phyloP scores from a whole-genome alignment of 2,113 vertebrate species.

The Scartelaos histophorus region DNA sequence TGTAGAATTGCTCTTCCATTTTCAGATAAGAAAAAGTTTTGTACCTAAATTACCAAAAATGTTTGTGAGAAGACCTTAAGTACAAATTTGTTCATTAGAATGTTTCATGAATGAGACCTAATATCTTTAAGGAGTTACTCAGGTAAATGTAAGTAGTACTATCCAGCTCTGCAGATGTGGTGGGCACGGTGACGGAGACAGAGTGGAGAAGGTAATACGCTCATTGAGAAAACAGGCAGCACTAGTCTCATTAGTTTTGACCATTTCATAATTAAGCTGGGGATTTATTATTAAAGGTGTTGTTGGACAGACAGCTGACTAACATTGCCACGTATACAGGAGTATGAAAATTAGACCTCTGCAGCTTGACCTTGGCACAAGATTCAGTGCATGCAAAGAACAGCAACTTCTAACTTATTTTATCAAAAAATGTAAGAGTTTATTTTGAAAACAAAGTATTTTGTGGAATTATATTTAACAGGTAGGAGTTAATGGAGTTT shows the following conservation, averaged over 20 bases:
- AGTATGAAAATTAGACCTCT: constrained; percentile 44
- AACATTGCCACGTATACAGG: constrained; percentile 40
- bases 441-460: no score
- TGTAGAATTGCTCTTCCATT: no score
- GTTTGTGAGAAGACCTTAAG: no score
- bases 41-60: no score
- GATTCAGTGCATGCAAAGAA: constrained; percentile 1
- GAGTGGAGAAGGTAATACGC: constrained; percentile 48
- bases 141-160: no score
- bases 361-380: constrained; percentile 35
- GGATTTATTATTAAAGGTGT: constrained; percentile 68
- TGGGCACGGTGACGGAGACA: constrained; percentile 10
- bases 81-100: no score
- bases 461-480: no score
- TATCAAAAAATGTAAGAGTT: no score
- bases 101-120: no score
- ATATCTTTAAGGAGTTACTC: no score
- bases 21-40: no score
- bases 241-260: constrained; percentile 62
- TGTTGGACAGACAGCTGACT: constrained; percentile 61
- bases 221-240: constrained; percentile 58
- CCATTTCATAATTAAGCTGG: constrained; percentile 63
- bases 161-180: constrained; percentile 32
- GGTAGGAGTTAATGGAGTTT: no score
- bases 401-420: neutral